Base-by-base conservation (phyloP, 2,113 vertebrate species). In the Perccottus glenii region DNA sequence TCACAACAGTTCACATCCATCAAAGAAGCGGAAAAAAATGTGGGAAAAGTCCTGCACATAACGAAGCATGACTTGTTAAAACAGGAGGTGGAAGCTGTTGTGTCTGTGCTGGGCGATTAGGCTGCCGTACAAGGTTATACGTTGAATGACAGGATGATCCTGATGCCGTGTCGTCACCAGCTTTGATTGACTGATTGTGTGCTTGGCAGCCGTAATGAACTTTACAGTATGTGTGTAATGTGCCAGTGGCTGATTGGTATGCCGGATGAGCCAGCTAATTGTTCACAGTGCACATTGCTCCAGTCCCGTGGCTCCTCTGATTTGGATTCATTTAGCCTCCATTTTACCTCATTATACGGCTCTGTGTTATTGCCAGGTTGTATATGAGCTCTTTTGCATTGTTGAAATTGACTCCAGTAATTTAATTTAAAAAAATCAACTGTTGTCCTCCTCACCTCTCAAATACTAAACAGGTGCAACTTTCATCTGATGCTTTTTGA, bases 271-370 rank as follows among this genome's bases (percentile, higher is more conserved):
- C 46, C 66, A 15, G 76, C 73, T 91, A 88, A 89, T 90, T 91
- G 83, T 86, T 87, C 77, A 78, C 82, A 59, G 70, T 74, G 74
- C 78, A 82, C 66, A 73, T 84, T 77, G 75, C 72, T 67, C 66
- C 67, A 48, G 73, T 88, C 86, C 78, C 87, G 73, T 53, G 60
- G 80, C 85, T 88, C 82, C 75, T 73, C 81, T 87, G 80, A 88
- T 89, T 83, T 86, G 80, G 80, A 87, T 90, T 85, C 83, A 87
- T 92, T 90, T 89, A 85, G 82, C 82, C 78, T 87, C 77, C 85
- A 87, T 88, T 90, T 91, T 77, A 82, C 77, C 79, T 89, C 83
- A 89, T 91, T 89, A 88, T 85, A 75, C 81, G 65, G 76, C 56
- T 77, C 65, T 48, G 72, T 73, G 80, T 87, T 89, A 74, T 83